phyloP scores from a whole-genome alignment of 2,113 vertebrate genomes.

The Eretmochelys imbricata region DNA sequence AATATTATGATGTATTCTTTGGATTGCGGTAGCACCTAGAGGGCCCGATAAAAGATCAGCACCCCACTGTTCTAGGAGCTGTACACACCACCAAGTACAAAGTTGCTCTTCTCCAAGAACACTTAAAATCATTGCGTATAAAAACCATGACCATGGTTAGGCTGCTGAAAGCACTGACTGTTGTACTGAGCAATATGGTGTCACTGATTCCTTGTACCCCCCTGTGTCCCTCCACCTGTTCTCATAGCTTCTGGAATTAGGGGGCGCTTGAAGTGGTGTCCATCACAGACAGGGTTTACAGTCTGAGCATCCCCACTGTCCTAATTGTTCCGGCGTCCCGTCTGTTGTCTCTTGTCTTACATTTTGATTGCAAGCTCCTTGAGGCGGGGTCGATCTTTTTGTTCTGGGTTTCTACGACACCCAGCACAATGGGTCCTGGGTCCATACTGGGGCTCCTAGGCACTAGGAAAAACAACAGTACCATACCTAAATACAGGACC shows the following conservation, averaged over 20 bases:
- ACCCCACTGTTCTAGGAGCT: not conserved
- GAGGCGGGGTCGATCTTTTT: not conserved
- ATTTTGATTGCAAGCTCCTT: not conserved
- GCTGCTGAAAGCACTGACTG: not conserved
- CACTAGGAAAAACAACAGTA: not conserved
- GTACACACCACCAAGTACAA: not conserved
- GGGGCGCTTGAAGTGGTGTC: too few relatives aligned
- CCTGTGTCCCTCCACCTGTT: not conserved
- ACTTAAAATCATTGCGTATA: not conserved
- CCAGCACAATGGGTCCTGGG: not conserved
- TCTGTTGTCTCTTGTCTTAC: not conserved
- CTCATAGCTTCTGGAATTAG: too few relatives aligned
- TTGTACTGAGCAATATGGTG: not conserved
- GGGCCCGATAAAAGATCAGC: not conserved
- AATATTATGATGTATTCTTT: slow-evolving; percentile 50
- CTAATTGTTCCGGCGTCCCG: too few relatives aligned
- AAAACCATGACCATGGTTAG: not conserved
- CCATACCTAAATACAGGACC: not conserved
- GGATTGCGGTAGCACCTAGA: not conserved
- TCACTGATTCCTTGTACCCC: not conserved
- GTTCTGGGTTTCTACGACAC: not conserved
- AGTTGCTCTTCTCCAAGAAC: not conserved
- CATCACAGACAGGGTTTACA: too few relatives aligned
- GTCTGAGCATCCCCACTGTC: too few relatives aligned
- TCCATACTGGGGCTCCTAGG: not conserved